Percentiles rank a stretch among this genome's conserved stretches.
Conservation (phyloP, 2,888 invertebrate species). For the Osedax frankpressi region DNA sequence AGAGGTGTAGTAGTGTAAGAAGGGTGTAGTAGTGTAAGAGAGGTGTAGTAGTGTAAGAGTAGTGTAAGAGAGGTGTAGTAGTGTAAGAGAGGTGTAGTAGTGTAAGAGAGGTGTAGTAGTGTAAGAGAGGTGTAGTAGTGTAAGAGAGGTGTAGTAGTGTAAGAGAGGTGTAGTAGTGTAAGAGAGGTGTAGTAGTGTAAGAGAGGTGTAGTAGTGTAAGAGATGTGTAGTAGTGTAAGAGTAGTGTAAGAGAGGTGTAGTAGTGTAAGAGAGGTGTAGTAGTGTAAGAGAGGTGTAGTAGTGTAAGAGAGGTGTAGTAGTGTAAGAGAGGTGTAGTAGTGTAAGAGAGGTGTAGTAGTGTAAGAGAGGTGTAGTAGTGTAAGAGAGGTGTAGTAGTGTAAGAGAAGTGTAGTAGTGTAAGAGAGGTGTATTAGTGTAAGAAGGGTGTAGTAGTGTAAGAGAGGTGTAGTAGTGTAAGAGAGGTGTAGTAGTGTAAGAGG, state of each 20-base stretch:
- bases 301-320: too few relatives aligned
- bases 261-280: neutral
- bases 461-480: constrained; percentile 45
- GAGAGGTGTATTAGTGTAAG: too few relatives aligned
- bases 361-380: too few relatives aligned
- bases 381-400: neutral
- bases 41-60: neutral
- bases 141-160: neutral
- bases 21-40: neutral
- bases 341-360: neutral
- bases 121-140: neutral
- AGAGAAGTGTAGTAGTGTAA: neutral
- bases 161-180: too few relatives aligned
- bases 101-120: too few relatives aligned
- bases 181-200: neutral
- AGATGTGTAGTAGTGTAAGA: constrained; percentile 47
- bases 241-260: neutral
- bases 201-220: constrained; percentile 49
- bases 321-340: neutral
- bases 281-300: too few relatives aligned
- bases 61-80: neutral
- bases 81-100: neutral
- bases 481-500: constrained; percentile 58
- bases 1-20: too few relatives aligned
- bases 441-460: neutral